Base-by-base conservation (phyloP, 1,140 invertebrate genomes). In the Limonius californicus region DNA sequence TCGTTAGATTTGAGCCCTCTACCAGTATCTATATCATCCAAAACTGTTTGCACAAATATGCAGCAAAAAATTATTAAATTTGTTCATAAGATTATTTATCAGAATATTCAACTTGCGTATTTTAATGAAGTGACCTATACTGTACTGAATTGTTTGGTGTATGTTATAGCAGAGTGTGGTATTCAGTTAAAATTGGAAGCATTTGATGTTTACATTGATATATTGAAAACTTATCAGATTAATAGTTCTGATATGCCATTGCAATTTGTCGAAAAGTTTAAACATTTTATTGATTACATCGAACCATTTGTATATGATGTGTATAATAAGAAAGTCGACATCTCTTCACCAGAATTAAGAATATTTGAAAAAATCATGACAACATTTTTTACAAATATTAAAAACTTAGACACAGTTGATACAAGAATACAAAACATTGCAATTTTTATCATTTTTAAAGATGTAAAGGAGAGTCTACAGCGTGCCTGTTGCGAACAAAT, bases 1-100 rank as follows among this genome's bases (percentile, higher is more conserved):
- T 72, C 78, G 57, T 66, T 84, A 11, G 76, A 81, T 68, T 75
- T 84, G 59, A 75, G 76, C 42, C 75, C 78, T 68, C 70, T 78
- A 63, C 65, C 21, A 45, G 71, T 74, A 18, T 64, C 67, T 59
- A 62, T 76, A n/a, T 50, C 18, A 12, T 66, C 61, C 18, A 45
- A 61, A 59, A 54, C 43, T 14, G 57, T 45, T 3, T 71, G 66
- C 27, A 42, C 57, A 7, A 58, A 67, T 12, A 59, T 75, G 16
- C 45, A 74, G 23, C 47, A 66, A 32, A 69, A 68, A 16, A 42
- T 72, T 16, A 66, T 72, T 14, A 71, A 71, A 61, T 64, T 74
- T 59, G 12, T 76, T 8, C 54, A 64, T 42, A 60, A 61, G 45
- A 70, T 68, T 60, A 47, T 72, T 23, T n/a, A 50, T 9, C 62